Base-by-base conservation (phyloP, 2,113 vertebrate genomes). In the Xiphorhynchus elegans region DNA sequence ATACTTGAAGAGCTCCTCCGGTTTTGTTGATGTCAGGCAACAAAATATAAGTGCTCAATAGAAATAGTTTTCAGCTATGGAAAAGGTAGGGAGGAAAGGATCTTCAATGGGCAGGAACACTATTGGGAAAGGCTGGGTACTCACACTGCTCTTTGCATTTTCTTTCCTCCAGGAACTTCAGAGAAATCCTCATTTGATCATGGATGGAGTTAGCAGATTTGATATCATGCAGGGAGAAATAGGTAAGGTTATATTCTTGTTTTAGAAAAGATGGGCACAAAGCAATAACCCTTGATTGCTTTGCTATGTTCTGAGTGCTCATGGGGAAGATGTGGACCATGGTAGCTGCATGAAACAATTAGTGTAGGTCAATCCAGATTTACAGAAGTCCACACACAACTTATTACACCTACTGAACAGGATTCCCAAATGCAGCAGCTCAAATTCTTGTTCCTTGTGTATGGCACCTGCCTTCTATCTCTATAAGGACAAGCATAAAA, bases 191-290 rank as follows among this genome's bases (percentile, higher is more conserved):
- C 11, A 76, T 63, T 97, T 98, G 76, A 68, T 98, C 49, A 69
- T 95, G 63, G 96, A 98, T 75, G 97, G 87, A 37, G 93, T 78
- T 9, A 98, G 97, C 96, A 97, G 97, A 86, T 98, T 98, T 87
- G 98, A 98, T 96, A 98, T 98, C 74, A 70, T 96, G 73, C 98
- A 98, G 96, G 98, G 98, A 89, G 6, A 21, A 52, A 92, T 98
- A 89, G 98, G 98, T 98, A 95, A 93, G 93, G 72, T 78, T 11
- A 13, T 35, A 25, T 37, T 62, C 37, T 15, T 87, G 16, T 62
- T 84, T 72, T 76, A 42, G 66, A 83, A 49, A 64, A 78, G 52
- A 58, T 7, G 15, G 46, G 10, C 37, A 47, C 28, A 59, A 44
- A 84, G 13, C 19, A 53, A 44, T 47, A 46, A 39, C 13, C 37